phyloP scores from a whole-genome alignment of 1,140 invertebrate species.

The Drosophila tristis region DNA sequence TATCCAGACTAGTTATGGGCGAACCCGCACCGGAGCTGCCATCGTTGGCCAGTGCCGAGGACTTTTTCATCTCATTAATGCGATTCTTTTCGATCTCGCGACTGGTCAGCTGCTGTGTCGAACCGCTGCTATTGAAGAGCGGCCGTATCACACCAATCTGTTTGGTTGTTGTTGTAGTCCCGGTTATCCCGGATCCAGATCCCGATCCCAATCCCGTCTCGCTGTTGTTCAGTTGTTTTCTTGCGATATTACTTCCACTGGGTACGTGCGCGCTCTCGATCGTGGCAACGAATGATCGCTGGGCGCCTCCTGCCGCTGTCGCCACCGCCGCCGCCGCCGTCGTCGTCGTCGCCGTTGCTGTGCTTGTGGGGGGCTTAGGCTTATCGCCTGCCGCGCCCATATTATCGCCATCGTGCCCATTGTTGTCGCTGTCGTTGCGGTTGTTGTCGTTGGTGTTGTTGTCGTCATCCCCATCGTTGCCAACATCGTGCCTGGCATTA shows the following conservation, averaged over 20 bases:
- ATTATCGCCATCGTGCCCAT: conserved; percentile 66
- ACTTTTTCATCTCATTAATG: conserved; percentile 88
- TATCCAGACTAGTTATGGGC: conserved; percentile 65
- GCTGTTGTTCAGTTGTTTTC: conserved; percentile 39
- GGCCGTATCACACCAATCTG: conserved; percentile 79
- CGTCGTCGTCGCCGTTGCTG: conserved; percentile 37
- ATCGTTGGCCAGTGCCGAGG: conserved; percentile 62
- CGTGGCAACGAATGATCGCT: conserved; percentile 70
- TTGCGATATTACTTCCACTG: conserved; percentile 53
- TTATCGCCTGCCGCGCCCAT: conserved; percentile 86
- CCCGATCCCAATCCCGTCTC: conserved; percentile 88
- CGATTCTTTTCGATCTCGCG: conserved; percentile 89
- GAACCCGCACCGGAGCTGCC: conserved; percentile 43
- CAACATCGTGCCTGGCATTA: conserved; percentile 8
- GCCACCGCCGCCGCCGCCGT: neutral
- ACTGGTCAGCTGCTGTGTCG: conserved; percentile 85
- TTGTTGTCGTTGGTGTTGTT: conserved; percentile 10
- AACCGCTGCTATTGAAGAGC: conserved; percentile 47
- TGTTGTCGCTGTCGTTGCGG: conserved; percentile 31
- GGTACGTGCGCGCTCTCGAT: conserved; percentile 72
- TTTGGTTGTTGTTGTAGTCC: conserved; percentile 51
- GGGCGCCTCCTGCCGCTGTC: conserved; percentile 45
- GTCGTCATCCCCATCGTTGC: conserved; percentile 17
- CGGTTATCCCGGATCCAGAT: conserved; percentile 80
- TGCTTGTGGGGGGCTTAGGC: conserved; percentile 85